Percentiles rank a stretch among this genome's conserved stretches.
Conservation (phyloP, 2,113 vertebrate genomes). For the Lycocorax pyrrhopterus region DNA sequence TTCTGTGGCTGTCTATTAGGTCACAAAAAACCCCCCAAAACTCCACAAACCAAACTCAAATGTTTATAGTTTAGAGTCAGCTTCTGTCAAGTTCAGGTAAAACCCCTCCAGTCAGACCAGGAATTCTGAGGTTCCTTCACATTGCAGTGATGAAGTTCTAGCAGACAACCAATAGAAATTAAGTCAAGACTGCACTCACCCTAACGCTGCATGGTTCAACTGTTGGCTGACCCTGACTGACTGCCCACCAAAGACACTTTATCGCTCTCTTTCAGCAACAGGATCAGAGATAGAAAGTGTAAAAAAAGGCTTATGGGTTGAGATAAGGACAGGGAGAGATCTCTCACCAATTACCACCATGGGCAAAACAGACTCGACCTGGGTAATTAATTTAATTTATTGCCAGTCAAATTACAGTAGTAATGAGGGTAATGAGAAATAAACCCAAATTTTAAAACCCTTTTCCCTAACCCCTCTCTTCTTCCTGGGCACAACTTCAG, state of each 20-base stretch:
- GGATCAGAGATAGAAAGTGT: neutral
- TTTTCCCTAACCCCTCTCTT: neutral
- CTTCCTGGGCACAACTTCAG: neutral
- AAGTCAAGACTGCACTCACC: neutral
- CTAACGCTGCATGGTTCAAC: neutral
- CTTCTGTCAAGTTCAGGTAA: neutral
- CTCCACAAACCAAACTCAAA: neutral
- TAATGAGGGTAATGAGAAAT: neutral
- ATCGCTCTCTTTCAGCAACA: neutral
- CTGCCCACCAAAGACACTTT: neutral
- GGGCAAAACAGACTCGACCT: neutral
- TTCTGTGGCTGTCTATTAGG: neutral
- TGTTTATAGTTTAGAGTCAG: neutral
- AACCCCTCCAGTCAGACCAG: neutral
- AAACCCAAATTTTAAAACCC: neutral
- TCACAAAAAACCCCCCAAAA: neutral
- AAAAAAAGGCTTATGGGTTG: neutral
- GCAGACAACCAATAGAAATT: fast-evolving
- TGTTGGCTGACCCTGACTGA: neutral
- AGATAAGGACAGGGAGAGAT: neutral
- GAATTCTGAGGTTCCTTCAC: neutral
- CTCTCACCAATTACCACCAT: neutral
- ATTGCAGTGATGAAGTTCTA: neutral
- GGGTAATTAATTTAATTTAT: neutral
- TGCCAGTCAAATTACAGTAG: neutral